Base-by-base conservation (phyloP, 92 coral and sea anemone genomes). In the Paragorgia papillata region DNA sequence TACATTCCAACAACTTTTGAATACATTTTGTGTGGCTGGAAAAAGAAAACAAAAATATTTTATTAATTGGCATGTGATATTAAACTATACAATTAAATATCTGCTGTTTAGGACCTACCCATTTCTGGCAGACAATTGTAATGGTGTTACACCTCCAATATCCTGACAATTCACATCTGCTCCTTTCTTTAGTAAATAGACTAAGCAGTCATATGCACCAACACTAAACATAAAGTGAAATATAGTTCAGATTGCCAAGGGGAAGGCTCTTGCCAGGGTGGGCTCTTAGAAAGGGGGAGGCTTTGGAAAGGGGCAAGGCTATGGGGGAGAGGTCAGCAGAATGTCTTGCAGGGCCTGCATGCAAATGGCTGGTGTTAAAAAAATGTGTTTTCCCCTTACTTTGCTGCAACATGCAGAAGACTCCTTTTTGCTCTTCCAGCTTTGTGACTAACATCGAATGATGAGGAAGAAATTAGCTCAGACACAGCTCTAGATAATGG, bases 61-160 rank as follows among this genome's bases (percentile, higher is more conserved):
- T n/a, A n/a, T n/a, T 33, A 27, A 19, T n/a, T 25, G 34, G 0
- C 75, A 44, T 33, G 14, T 17, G n/a, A 0, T 41, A 46, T 46
- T 46, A 2, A 2, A 46, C 7, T 9, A 46, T 46, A 37, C 6
- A 37, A 37, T 37, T 37, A 46, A 15, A 7, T 15, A 15, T 7
- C 7, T 6, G 53, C 7, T 46, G 53, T 10, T 37, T 37, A 46
- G n/a, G 53, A 46, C 14, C 15, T 82, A 75, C 86, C 86, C 86
- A 82, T 82, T 82, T 29, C 86, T 82, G 30, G 86, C 86, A 39
- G 86, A 82, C 64, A 82, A 82, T 37, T 82, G 86, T 35, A 82
- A 31, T 10, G 86, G 86, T 14, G 86, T 82, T 14, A 82, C 82
- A 22, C 86, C 86, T 30, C 82, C 79, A 44, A 82, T 82, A 58